These are phyloP conservation scores for Drosophila austrosaltans DNA, from an alignment of 2,888 invertebrate genomes.

Conservation along the genomic window DNA sequence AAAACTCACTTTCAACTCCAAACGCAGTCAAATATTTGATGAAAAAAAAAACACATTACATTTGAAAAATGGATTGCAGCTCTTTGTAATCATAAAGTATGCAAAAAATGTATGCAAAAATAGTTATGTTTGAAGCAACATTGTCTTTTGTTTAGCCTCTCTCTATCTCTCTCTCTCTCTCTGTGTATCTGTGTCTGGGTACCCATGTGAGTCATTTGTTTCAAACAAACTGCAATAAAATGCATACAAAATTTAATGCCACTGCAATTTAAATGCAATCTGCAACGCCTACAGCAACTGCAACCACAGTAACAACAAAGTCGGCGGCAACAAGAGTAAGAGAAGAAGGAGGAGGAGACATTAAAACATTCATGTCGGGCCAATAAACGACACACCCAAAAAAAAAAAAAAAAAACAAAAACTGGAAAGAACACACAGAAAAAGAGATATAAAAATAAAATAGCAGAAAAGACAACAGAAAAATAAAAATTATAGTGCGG, in stretches of 20 bases:
- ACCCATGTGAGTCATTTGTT: slow-evolving; percentile 50
- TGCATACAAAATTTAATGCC: slow-evolving; percentile 54
- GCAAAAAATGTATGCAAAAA: slow-evolving; percentile 7
- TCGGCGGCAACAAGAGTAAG: slow-evolving; percentile 16
- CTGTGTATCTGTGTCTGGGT: neutral
- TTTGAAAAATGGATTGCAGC: neutral
- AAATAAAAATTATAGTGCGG: slow-evolving; percentile 51
- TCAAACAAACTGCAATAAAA: slow-evolving; percentile 46
- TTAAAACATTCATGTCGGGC: slow-evolving; percentile 54
- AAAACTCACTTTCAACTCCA: neutral
- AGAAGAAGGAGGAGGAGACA: slow-evolving; percentile 21
- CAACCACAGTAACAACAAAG: slow-evolving; percentile 20
- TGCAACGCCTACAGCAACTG: slow-evolving; percentile 43
- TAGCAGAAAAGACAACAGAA: slow-evolving; percentile 32
- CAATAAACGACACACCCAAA: slow-evolving; percentile 57
- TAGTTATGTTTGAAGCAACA: neutral
- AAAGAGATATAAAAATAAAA: slow-evolving; percentile 10
- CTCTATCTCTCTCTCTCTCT: too few species aligned
- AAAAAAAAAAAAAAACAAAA: slow-evolving; percentile 21
- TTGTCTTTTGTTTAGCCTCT: neutral
- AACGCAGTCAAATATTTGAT: neutral
- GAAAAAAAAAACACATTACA: neutral
- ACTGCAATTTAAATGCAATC: slow-evolving; percentile 53
- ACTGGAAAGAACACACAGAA: neutral
- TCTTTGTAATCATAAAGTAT: neutral